These are phyloP conservation scores for Brachionus rubens DNA, from an alignment of 1,140 invertebrate species.

Conservation along the genomic window DNA sequence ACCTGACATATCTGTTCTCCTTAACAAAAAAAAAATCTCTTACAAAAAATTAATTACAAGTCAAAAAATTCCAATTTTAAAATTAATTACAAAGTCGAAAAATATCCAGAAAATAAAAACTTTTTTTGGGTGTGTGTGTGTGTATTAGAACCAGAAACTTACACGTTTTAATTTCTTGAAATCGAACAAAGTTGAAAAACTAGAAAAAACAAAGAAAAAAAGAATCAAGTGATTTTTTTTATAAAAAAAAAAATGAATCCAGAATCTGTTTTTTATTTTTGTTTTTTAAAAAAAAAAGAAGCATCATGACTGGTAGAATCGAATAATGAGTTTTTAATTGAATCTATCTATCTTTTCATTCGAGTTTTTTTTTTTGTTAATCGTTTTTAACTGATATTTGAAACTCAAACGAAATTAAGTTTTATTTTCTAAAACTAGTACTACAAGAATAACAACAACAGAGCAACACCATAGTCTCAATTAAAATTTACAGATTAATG, in stretches of 20 bases:
- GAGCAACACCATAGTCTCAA: no score
- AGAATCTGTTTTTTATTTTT: slow-evolving; percentile 16
- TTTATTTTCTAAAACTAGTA: no score
- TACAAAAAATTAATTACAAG: no score
- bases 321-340: slow-evolving; percentile 38
- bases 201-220: background rate
- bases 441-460: no score
- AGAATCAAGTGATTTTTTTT: slow-evolving; percentile 29
- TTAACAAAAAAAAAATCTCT: no score
- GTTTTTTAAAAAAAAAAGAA: no score
- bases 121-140: background rate
- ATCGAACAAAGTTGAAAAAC: background rate
- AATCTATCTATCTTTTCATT: slow-evolving; percentile 6
- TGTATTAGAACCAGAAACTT: slow-evolving; percentile 27
- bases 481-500: no score
- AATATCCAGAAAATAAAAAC: slow-evolving; percentile 32
- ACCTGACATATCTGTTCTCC: no score
- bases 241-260: background rate
- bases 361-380: background rate
- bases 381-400: slow-evolving; percentile 4
- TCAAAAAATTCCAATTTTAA: slow-evolving; percentile 4
- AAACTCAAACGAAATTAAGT: background rate
- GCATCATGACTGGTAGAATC: no score
- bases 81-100: background rate
- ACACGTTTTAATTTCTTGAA: background rate